phyloP scores from a whole-genome alignment of 2,888 invertebrate species.

The Elgonia sp. region DNA sequence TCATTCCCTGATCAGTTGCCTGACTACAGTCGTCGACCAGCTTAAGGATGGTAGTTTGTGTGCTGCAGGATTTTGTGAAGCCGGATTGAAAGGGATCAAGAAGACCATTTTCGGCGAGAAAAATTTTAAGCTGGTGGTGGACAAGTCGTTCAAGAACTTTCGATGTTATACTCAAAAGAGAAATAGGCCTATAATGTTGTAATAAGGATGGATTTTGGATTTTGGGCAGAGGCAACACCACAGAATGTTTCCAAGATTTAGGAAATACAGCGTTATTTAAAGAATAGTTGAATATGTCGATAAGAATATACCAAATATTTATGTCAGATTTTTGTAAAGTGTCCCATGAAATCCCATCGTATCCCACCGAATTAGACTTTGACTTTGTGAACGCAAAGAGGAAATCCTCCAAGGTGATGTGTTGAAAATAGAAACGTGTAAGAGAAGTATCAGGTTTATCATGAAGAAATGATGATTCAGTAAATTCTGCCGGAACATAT shows the following conservation, averaged over 20 bases:
- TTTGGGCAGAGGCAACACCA: constrained; percentile 2
- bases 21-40: not conserved
- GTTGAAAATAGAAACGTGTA: too few species aligned
- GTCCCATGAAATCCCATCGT: constrained; percentile 1
- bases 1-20: not conserved
- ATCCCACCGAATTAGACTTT: not conserved
- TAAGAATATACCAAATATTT: not conserved
- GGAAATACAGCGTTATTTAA: not conserved
- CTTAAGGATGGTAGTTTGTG: not conserved
- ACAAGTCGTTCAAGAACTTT: constrained; percentile 11
- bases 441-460: too few species aligned
- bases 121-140: not conserved
- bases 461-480: too few species aligned
- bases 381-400: not conserved
- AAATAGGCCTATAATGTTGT: not conserved
- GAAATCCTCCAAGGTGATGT: too few species aligned
- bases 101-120: not conserved
- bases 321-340: not conserved
- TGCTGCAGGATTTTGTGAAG: too few species aligned
- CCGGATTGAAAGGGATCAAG: not conserved
- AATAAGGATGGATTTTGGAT: not conserved
- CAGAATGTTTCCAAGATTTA: not conserved
- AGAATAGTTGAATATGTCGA: not conserved
- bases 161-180: constrained; percentile 1
- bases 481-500: too few species aligned